Evolutionary conservation across 1,140 invertebrate genomes (phyloP), one percentile per base, ranked within the genome.

Genomic region (Aethina tumida): DNA sequence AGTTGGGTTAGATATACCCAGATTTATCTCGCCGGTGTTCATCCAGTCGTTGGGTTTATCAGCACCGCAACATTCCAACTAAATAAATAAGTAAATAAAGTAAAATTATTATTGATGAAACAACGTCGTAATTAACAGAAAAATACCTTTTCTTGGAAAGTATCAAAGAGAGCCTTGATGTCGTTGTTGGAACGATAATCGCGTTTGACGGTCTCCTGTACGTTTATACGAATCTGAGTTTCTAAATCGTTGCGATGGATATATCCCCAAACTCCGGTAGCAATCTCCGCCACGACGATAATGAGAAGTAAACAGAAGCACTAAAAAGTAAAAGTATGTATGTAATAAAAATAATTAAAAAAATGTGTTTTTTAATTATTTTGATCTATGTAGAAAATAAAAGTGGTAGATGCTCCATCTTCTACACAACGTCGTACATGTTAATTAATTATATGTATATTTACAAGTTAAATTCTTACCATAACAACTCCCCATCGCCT

Each of bases 401-500:
- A n/a, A n/a, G n/a, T n/a, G n/a, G n/a, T n/a, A n/a, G n/a, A n/a
- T n/a, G n/a, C n/a, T n/a, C n/a, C n/a, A n/a, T n/a, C n/a, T n/a
- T n/a, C n/a, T n/a, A n/a, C n/a, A n/a, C n/a, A n/a, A n/a, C n/a
- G 6, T 22, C 6, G 21, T 7, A 6, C 21, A 18, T 34, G 3
- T 37, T 18, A 36, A 10, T n/a, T 26, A 29, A 28, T 33, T 8
- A 10, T 2, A 26, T 39, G n/a, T n/a, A n/a, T 29, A n/a, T 29
- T n/a, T 7, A n/a, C 14, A 24, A 10, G 7, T 7, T n/a, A 24
- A 13, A 28, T 15, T 26, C 67, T 77, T 62, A 88, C 84, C 51
- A 81, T 74, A 40, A 85, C 73, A 6, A 97, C 71, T 71, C 93
- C 77, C 62, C 85, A 89, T 52, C 83, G 83, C 40, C 80, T 90